Conservation (phyloP, 2,888 invertebrate genomes). For the Xestobium rufovillosum region DNA sequence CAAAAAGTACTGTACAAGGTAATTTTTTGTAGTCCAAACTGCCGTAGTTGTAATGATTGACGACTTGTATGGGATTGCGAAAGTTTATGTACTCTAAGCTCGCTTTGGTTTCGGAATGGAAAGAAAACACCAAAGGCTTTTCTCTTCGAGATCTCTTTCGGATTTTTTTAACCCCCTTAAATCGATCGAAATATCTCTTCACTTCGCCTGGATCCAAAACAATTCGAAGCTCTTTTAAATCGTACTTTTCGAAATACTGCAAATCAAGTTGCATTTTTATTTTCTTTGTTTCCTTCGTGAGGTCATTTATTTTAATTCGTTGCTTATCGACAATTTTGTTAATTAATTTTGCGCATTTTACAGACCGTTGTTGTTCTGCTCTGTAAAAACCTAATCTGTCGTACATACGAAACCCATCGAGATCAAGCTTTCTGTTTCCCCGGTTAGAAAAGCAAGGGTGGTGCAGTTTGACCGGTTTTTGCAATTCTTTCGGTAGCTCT, state of each 20-base stretch:
- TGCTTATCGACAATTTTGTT: too few relatives aligned
- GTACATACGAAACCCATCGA: neutral
- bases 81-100: neutral
- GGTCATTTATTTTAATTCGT: too few relatives aligned
- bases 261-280: neutral
- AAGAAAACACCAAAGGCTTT: neutral
- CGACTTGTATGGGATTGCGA: neutral
- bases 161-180: too few relatives aligned
- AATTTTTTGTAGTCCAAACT: neutral
- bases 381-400: neutral
- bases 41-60: neutral
- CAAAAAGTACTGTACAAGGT: too few relatives aligned
- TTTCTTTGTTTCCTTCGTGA: constrained; percentile 3
- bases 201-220: neutral
- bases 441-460: neutral
- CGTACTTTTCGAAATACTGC: neutral
- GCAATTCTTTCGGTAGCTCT: too few relatives aligned
- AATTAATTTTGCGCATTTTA: neutral
- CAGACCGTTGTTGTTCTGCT: neutral
- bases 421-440: neutral
- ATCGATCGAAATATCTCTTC: neutral
- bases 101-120: too few relatives aligned
- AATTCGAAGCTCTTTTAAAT: neutral
- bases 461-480: neutral
- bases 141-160: neutral